Evolutionary conservation across 1,140 invertebrate species (phyloP), one percentile per base, ranked within the genome.

Genomic region (Agrilus planipennis): DNA sequence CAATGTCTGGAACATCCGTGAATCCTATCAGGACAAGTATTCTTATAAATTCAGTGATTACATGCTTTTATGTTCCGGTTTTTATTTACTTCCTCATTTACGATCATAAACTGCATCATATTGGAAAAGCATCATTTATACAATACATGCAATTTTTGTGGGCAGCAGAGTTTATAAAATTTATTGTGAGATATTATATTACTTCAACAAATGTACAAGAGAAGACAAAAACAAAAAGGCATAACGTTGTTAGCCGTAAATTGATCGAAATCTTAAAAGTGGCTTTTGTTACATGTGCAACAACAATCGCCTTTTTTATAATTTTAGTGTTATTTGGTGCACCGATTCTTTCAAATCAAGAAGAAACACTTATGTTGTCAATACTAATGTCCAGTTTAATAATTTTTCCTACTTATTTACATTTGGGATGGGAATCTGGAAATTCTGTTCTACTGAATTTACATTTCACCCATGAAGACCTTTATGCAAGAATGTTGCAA

Each of bases 261-360:
- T 29, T 25, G 4, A 28, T 38, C 11, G n/a, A 22, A 25, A 27
- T 65, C 44, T 61, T 60, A 47, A 9, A 53, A 0, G 15, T 61
- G 2, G 28, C 50, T 4, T 39, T 53, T 4, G 18, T 36, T 4
- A 22, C 23, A 15, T 11, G 55, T 3, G 27, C 51, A 11, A 41
- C 69, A 14, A 63, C 62, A 14, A 50, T 63, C 23, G 43, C 69
- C 32, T 79, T 71, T 59, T 78, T 79, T 50, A 46, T 72, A 7
- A 53, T 73, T 15, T 75, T 78, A 17, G 69, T 87, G 40, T 56
- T 86, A n/a, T 86, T 83, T 58, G 84, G 84, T 22, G 84, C 83
- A 3, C 77, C 81, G 28, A 49, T 83, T 6, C 58, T 75, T 15
- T 68, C 66, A 4, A 67, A 74, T 42, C 69, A 75, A 30, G 72